Percentiles rank a stretch among this genome's conserved stretches.
Evolutionary conservation across 2,888 invertebrate species (phyloP).

Genomic region (Cantharis rufa): DNA sequence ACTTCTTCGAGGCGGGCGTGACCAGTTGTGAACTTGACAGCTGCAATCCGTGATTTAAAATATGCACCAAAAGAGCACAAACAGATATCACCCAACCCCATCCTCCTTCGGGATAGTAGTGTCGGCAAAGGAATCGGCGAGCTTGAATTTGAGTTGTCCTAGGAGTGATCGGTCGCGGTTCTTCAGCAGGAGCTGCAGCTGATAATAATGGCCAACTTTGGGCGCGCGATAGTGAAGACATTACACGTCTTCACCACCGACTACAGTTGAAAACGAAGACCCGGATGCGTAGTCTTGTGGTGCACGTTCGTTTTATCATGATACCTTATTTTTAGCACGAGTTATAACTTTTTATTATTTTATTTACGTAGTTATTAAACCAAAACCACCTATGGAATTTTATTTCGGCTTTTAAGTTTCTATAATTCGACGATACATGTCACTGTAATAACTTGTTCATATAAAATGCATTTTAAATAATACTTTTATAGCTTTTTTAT

Average conservation of each 20-base stretch:
- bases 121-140: slow-evolving; percentile 67
- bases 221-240: slow-evolving; percentile 58
- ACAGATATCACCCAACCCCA: slow-evolving; percentile 84
- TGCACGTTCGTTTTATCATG: slow-evolving; percentile 19
- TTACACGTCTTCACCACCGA: slow-evolving; percentile 30
- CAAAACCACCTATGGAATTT: slow-evolving; percentile 15
- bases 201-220: slow-evolving; percentile 59
- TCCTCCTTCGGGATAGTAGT: slow-evolving; percentile 86
- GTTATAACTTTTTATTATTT: neutral
- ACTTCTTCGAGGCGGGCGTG: slow-evolving; percentile 65
- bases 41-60: slow-evolving; percentile 76
- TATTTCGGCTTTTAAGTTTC: slow-evolving; percentile 11
- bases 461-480: slow-evolving; percentile 10
- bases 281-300: neutral
- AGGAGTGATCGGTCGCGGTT: slow-evolving; percentile 48
- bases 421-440: slow-evolving; percentile 11
- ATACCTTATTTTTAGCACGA: slow-evolving; percentile 13
- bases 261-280: neutral
- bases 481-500: slow-evolving; percentile 11
- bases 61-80: slow-evolving; percentile 73
- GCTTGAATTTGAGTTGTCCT: slow-evolving; percentile 61
- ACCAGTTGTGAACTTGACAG: slow-evolving; percentile 67
- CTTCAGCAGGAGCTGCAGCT: slow-evolving; percentile 59
- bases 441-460: slow-evolving; percentile 17
- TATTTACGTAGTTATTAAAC: neutral